Evolutionary conservation across 2,888 invertebrate species (phyloP).

Genomic region (Tricholauxania praeusta): DNA sequence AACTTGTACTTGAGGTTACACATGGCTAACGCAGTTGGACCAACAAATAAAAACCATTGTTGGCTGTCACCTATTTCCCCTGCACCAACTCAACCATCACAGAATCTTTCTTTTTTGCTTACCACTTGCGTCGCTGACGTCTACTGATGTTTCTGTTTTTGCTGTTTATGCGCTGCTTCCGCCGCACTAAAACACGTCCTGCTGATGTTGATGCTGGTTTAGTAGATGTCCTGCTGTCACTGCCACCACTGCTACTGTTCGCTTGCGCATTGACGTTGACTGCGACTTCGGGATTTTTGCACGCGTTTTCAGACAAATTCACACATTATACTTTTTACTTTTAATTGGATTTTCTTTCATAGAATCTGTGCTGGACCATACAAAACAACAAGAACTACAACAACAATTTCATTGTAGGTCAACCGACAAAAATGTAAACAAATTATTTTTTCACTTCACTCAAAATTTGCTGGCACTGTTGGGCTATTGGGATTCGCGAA

Average conservation of each 20-base stretch:
- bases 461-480: too few relatives aligned
- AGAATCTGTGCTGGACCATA: too few relatives aligned
- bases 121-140: slow-evolving; percentile 2
- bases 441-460: slow-evolving; percentile 43
- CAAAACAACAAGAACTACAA: slow-evolving; percentile 17
- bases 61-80: background rate
- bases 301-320: too few relatives aligned
- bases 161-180: background rate
- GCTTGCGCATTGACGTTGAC: too few relatives aligned
- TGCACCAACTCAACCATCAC: background rate
- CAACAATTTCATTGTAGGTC: slow-evolving; percentile 35
- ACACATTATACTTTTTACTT: too few relatives aligned
- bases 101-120: background rate
- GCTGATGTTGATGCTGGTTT: too few relatives aligned
- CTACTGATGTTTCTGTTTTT: background rate
- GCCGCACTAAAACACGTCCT: background rate
- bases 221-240: too few relatives aligned
- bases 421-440: slow-evolving; percentile 52
- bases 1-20: too few relatives aligned
- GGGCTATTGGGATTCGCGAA: too few relatives aligned
- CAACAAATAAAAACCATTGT: slow-evolving; percentile 20
- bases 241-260: too few relatives aligned
- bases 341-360: too few relatives aligned
- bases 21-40: background rate
- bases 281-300: too few relatives aligned